Percentiles rank a stretch among this genome's conserved stretches.
Conservation (phyloP, 2,113 vertebrate genomes). For the Gasterosteus aculeatus region DNA sequence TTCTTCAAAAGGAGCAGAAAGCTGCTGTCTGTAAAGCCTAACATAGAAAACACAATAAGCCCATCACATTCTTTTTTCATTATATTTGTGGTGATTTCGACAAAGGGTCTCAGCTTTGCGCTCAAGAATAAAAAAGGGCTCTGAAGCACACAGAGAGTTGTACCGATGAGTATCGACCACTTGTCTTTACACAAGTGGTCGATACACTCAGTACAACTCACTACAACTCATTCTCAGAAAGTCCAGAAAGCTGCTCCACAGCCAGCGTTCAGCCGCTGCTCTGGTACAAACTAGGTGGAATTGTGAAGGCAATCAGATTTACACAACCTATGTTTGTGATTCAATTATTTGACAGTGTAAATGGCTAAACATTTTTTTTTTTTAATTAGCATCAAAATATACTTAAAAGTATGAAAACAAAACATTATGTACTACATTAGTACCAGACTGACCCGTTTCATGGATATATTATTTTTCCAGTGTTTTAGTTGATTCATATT, state of each 20-base stretch:
- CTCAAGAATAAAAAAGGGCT: background rate
- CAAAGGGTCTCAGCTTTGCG: background rate
- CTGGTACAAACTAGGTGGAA: background rate
- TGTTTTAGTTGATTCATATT: too few relatives aligned
- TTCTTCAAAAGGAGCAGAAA: conserved; percentile 96
- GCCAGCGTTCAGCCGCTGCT: too few relatives aligned
- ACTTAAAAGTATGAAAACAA: background rate
- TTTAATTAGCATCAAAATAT: background rate
- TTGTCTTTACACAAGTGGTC: background rate
- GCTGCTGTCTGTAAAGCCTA: conserved; percentile 97
- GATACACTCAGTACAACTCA: background rate
- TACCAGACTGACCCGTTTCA: too few relatives aligned
- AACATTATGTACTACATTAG: background rate
- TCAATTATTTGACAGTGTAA: background rate
- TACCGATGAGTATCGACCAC: too few relatives aligned
- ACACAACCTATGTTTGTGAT: background rate
- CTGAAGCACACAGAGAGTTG: background rate
- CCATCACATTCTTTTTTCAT: background rate
- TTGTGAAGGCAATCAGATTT: background rate
- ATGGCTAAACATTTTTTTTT: background rate
- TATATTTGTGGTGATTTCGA: background rate
- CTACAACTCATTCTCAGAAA: background rate
- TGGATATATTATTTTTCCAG: too few relatives aligned
- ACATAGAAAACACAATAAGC: conserved; percentile 1
- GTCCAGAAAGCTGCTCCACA: background rate